Evolutionary conservation across 2,888 invertebrate genomes (phyloP).

Genomic region (Xanthia togata): DNA sequence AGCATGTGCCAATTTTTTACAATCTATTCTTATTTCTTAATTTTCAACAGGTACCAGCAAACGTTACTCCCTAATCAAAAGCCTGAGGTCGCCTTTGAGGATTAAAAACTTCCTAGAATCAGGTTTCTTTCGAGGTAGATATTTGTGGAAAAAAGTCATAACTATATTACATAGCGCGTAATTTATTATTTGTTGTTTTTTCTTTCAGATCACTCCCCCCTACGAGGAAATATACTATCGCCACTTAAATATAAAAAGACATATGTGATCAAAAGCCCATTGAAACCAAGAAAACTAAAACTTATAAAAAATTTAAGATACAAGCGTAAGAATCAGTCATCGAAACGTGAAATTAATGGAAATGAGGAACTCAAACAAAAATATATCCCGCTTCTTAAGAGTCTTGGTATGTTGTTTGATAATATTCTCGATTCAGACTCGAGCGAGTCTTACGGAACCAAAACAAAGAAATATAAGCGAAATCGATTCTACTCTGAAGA

Average conservation of each 20-base stretch:
- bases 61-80: slow-evolving; percentile 67
- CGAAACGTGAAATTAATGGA: slow-evolving; percentile 78
- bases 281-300: slow-evolving; percentile 80
- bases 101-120: slow-evolving; percentile 57
- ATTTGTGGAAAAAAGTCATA: neutral
- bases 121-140: slow-evolving; percentile 66
- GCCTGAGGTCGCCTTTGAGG: slow-evolving; percentile 57
- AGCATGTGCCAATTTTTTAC: neutral
- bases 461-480: slow-evolving; percentile 70
- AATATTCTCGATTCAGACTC: slow-evolving; percentile 80
- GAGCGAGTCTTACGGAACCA: slow-evolving; percentile 74
- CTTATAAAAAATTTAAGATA: slow-evolving; percentile 69
- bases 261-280: slow-evolving; percentile 79
- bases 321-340: slow-evolving; percentile 75
- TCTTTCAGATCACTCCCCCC: slow-evolving; percentile 64
- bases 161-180: neutral
- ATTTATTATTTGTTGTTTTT: neutral
- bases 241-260: slow-evolving; percentile 78
- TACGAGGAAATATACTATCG: slow-evolving; percentile 69
- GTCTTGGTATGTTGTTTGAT: slow-evolving; percentile 84
- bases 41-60: slow-evolving; percentile 68
- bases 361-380: slow-evolving; percentile 80
- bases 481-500: slow-evolving; percentile 67
- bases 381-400: slow-evolving; percentile 84
- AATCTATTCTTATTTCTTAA: slow-evolving; percentile 1